These are phyloP conservation scores for Cydia fagiglandana DNA, from an alignment of 1,140 invertebrate species.

Conservation along the genomic window DNA sequence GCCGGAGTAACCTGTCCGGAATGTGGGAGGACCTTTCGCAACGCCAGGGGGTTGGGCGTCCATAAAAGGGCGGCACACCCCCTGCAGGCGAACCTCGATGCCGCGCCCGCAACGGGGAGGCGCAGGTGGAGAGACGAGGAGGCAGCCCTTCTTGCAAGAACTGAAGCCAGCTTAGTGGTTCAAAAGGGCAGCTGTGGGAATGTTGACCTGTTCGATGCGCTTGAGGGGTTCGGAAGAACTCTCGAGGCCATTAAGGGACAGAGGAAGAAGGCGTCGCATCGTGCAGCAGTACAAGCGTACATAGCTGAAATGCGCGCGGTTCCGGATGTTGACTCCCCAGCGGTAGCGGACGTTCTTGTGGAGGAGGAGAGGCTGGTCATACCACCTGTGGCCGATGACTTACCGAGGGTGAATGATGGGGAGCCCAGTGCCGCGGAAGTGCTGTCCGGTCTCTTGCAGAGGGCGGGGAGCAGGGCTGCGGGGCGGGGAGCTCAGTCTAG, in stretches of 20 bases:
- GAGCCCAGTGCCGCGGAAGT: neutral
- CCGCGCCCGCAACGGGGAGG: neutral
- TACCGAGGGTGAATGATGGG: neutral
- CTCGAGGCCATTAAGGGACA: constrained; percentile 39
- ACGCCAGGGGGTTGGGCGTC: neutral
- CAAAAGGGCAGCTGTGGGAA: constrained; percentile 31
- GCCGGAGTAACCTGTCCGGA: too few species aligned
- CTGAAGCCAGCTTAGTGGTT: constrained; percentile 38
- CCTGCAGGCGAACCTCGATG: neutral
- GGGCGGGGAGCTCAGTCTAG: constrained; percentile 32
- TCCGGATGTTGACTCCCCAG: neutral
- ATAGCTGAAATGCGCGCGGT: neutral
- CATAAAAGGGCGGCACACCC: neutral
- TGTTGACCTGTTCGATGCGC: neutral
- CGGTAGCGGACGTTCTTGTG: neutral
- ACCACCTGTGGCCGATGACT: neutral
- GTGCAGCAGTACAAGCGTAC: constrained; percentile 2
- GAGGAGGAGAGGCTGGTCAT: neutral
- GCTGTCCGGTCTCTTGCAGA: neutral
- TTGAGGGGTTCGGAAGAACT: constrained; percentile 36
- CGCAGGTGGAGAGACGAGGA: neutral
- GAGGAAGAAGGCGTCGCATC: constrained; percentile 38
- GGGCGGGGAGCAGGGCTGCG: neutral
- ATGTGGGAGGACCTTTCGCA: neutral
- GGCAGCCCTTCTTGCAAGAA: constrained; percentile 13